Base-by-base conservation (phyloP, 2,797 vertebrate genomes). In the Periparus ater region DNA sequence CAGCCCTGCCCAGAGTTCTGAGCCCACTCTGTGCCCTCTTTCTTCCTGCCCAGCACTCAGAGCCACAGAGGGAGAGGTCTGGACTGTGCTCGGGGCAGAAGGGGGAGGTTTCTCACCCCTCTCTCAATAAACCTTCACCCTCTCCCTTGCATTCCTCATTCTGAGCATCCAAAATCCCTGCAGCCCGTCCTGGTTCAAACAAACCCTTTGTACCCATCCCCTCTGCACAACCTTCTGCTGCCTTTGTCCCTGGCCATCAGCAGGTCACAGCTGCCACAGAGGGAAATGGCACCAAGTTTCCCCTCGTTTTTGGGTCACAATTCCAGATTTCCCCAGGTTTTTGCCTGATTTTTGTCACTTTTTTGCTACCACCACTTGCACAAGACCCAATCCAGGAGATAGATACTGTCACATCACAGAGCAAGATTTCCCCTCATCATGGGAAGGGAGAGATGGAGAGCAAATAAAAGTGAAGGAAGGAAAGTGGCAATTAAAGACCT, bases 391-490 rank as follows among this genome's bases (percentile, higher is more conserved):
- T 27, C 10, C 40, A 13, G 20, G 51, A n/a, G 44, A 21, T 26
- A 57, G 61, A 32, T 1, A 3, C 30, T 30, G 47, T 12, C 63
- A 57, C 40, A 22, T 10, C 2, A 1, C 38, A 17, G 22, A 62
- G 13, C 9, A 40, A 72, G 40, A 5, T 47, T 10, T 19, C 44
- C 27, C n/a, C 18, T 81, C 30, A 0, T 7, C 11, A 4, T 0
- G 0, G 47, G 32, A 12, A 42, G 17, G 15, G 1, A 25, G 1
- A 40, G 55, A 51, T 10, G 14, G 36, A 16, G 9, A n/a, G 65
- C 18, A 0, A 3, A 45, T 15, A 7, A 57, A 74, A 51, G 27
- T 0, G 1, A 73, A 60, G 10, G 9, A 57, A 54, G 38, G 34
- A 21, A 78, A 78, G 19, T 0, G 16, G 2, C 8, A 65, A 50